Base-by-base conservation (phyloP, 2,113 vertebrate species). In the Platichthys flesus region DNA sequence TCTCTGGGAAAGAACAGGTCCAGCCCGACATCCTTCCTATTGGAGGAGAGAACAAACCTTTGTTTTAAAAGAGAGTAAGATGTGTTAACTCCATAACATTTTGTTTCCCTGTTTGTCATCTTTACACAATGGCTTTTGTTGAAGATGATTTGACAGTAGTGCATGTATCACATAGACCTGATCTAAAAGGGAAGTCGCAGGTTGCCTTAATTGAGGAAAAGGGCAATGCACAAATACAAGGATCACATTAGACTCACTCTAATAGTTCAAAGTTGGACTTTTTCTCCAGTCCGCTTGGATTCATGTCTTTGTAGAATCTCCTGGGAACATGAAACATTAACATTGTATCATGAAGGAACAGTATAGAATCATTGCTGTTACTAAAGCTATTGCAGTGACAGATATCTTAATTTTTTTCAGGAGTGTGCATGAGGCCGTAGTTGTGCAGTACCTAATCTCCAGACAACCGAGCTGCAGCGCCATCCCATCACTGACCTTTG, bases 231-330 rank as follows among this genome's bases (percentile, higher is more conserved):
- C 26, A 35, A 20, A 64, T 0, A 4, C n/a, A 37, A 21, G 37
- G 52, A 5, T 47, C 18, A 24, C 15, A 13, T 2, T 31, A 3
- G 18, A 96, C 97, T 96, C 92, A 99, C 97, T 98, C 97, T 45
- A 99, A 79, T 15, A 96, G 91, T 47, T 99, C 97, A 2, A 96
- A 96, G 92, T 98, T 99, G 5, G 97, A 97, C 80, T 97, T 98
- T 75, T 98, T 99, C 88, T 98, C 97, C 77, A 98, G 93, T 0
- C 96, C 97, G 0, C 95, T 96, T 0, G 96, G 94, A 40, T 96
- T 97, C 96, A 99, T 97, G 86, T 99, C 96, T 93, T 99, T 99
- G 88, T 94, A 98, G 91, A 96, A 98, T 64, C 97, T 93, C 94
- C 97, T 99, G 92, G 3, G 28, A 62, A 85, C 12, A 42, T 57